A percentile compares a stretch with the other conserved stretches of the same genome.
Evolutionary conservation across 2,113 vertebrate genomes (phyloP).

Genomic region (Hemichromis elongatus): DNA sequence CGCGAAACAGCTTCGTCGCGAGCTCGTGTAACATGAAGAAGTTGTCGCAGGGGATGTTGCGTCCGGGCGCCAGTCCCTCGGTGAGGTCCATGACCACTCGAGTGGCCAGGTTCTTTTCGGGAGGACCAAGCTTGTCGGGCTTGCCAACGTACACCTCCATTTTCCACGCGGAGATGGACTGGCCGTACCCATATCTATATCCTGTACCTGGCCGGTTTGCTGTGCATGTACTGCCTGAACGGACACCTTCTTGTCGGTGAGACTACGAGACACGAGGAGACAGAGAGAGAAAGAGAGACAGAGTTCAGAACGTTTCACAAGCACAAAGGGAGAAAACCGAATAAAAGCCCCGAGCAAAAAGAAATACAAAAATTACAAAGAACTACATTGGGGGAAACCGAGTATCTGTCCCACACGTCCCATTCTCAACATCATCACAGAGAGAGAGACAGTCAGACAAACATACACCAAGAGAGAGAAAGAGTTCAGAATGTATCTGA

Average conservation of each 20-base stretch:
- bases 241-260: background rate
- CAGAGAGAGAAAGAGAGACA: too few relatives aligned
- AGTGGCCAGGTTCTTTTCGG: background rate
- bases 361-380: too few relatives aligned
- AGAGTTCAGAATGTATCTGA: too few relatives aligned
- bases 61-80: background rate
- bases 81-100: background rate
- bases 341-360: too few relatives aligned
- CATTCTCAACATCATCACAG: too few relatives aligned
- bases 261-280: too few relatives aligned
- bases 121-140: background rate
- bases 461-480: too few relatives aligned
- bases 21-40: background rate
- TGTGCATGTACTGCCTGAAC: background rate
- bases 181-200: background rate
- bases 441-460: too few relatives aligned
- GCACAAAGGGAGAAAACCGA: too few relatives aligned
- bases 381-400: too few relatives aligned
- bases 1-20: accelerated
- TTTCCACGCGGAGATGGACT: background rate
- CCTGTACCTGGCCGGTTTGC: background rate
- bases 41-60: background rate
- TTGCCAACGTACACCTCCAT: background rate
- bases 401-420: too few relatives aligned
- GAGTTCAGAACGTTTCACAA: too few relatives aligned